Evolutionary conservation across 2,113 vertebrate species (phyloP).

Genomic region (Pogonocichla stellata): DNA sequence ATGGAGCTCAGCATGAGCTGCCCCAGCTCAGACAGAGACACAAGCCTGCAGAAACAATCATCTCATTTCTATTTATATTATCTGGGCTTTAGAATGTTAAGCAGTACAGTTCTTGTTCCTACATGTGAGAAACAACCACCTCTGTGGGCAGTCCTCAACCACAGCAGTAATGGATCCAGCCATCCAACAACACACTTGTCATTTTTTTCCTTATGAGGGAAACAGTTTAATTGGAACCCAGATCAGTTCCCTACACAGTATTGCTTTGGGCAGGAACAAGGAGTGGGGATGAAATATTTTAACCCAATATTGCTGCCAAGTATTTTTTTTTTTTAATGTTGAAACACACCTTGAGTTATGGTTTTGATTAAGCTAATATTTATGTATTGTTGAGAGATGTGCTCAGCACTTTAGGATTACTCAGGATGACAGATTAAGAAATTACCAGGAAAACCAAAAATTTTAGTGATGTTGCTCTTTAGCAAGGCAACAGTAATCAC

Average conservation of each 20-base stretch:
- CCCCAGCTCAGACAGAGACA: accelerated
- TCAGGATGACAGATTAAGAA: neutral
- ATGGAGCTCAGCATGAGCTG: neutral
- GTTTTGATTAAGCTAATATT: neutral
- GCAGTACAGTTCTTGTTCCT: neutral
- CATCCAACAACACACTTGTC: accelerated
- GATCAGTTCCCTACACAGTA: neutral
- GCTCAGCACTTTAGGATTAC: neutral
- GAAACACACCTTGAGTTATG: neutral
- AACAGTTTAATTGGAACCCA: neutral
- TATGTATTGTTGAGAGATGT: neutral
- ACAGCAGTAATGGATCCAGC: neutral
- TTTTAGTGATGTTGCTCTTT: neutral
- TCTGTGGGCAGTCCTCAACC: neutral
- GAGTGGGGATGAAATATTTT: neutral
- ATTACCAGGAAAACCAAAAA: neutral
- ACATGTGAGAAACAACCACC: neutral
- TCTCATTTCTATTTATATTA: neutral
- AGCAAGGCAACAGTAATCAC: neutral
- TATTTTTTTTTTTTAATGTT: neutral
- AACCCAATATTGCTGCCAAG: neutral
- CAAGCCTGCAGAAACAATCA: neutral
- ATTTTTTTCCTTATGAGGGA: neutral
- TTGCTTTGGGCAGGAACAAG: neutral
- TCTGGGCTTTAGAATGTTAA: neutral